phyloP scores from a whole-genome alignment of 1,140 invertebrate species.

The Hyposmocoma kahamanoa region DNA sequence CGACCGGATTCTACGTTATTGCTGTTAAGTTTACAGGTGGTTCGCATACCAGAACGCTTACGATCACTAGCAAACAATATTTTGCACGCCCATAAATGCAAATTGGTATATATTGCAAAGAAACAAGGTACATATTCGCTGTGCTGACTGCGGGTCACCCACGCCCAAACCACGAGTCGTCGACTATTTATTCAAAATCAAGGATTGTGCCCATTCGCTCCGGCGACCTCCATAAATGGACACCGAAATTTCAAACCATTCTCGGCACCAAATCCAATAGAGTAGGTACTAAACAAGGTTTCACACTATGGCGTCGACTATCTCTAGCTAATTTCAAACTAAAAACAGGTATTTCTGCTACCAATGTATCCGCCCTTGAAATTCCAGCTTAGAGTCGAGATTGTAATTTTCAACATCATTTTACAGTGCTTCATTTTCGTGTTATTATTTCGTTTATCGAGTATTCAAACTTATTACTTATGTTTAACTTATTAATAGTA shows the following conservation, averaged over 20 bases:
- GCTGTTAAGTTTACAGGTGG: constrained; percentile 32
- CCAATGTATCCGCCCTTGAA: no score
- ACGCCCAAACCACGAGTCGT: constrained; percentile 44
- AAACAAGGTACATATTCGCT: constrained; percentile 40
- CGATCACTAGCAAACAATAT: constrained; percentile 10
- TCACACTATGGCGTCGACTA: no score
- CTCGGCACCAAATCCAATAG: constrained; percentile 1
- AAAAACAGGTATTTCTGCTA: no score
- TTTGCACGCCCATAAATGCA: constrained; percentile 13
- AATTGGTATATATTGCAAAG: constrained; percentile 32
- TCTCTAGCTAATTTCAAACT: no score
- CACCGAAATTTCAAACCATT: constrained; percentile 3
- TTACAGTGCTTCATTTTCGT: no score
- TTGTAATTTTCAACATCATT: no score
- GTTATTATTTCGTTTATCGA: no score
- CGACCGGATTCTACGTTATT: constrained; percentile 13
- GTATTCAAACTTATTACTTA: neutral
- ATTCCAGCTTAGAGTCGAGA: no score
- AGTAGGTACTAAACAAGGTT: no score
- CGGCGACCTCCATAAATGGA: neutral
- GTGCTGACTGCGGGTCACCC: constrained; percentile 43
- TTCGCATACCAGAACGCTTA: constrained; percentile 41
- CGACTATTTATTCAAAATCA: constrained; percentile 59
- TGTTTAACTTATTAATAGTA: constrained; percentile 15
- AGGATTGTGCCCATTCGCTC: constrained; percentile 42